A percentile compares a stretch with the other conserved stretches of the same genome.
phyloP scores from a whole-genome alignment of 2,113 vertebrate species.

The Heteronetta atricapilla region DNA sequence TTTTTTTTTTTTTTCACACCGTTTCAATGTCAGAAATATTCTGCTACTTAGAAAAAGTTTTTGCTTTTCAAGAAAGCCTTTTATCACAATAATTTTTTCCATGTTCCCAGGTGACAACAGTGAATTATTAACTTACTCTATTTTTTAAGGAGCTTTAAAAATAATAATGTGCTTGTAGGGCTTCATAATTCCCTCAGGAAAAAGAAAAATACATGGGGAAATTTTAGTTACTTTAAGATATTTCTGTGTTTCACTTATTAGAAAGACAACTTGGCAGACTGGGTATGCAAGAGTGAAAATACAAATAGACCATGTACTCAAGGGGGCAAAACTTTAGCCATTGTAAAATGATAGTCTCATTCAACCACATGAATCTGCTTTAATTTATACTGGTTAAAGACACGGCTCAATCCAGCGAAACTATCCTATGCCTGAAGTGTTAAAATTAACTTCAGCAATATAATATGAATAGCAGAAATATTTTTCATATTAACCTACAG shows the following conservation, averaged over 20 bases:
- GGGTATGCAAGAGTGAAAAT: background rate
- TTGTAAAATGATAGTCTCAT: background rate
- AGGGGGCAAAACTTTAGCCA: background rate
- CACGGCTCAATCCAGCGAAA: background rate
- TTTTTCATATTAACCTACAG: conserved; percentile 2
- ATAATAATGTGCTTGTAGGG: background rate
- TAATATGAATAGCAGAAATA: background rate
- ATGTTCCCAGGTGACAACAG: background rate
- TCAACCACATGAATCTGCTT: background rate
- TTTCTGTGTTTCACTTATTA: background rate
- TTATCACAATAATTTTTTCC: background rate
- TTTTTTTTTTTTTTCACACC: background rate
- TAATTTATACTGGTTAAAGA: background rate
- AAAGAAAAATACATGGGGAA: background rate
- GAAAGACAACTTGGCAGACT: background rate
- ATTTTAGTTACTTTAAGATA: background rate
- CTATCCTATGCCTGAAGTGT: background rate
- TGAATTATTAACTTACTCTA: conserved; percentile 35
- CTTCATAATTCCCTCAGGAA: background rate
- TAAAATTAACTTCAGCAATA: background rate
- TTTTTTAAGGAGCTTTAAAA: background rate
- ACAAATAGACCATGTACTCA: background rate
- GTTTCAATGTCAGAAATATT: conserved; percentile 18
- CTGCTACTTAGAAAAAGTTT: background rate
- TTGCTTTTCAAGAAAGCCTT: conserved; percentile 12